phyloP scores from a whole-genome alignment of 2,113 vertebrate species.

The Mustela nigripes region DNA sequence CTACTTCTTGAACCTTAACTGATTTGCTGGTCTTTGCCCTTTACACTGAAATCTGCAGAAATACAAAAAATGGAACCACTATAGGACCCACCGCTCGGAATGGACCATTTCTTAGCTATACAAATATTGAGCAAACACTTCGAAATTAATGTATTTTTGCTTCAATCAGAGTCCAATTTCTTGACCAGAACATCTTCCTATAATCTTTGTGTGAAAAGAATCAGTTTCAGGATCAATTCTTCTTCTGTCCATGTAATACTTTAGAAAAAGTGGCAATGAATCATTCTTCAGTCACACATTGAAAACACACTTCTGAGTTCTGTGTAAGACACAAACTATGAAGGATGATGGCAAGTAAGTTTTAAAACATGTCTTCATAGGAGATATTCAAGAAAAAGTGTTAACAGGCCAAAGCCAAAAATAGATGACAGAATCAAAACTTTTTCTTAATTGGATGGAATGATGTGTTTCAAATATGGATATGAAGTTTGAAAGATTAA shows the following conservation, averaged over 20 bases:
- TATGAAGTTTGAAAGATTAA: conserved; percentile 48
- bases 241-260: not conserved
- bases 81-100: not conserved
- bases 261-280: not conserved
- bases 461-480: conserved; percentile 44
- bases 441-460: conserved; percentile 61
- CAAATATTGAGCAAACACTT: not conserved
- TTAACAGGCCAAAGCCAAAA: not conserved
- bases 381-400: not conserved
- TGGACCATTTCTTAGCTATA: not conserved
- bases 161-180: not conserved
- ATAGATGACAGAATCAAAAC: conserved; percentile 63
- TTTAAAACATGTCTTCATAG: conserved; percentile 55
- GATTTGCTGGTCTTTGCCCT: not conserved
- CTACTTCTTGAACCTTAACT: not conserved
- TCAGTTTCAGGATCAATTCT: not conserved
- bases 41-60: not conserved
- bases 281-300: not conserved
- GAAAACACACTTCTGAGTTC: not conserved
- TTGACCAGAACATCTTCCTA: not conserved
- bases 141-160: not conserved
- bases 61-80: not conserved
- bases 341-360: conserved; percentile 48
- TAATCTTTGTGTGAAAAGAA: not conserved
- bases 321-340: not conserved